Evolutionary conservation across 2,888 invertebrate genomes (phyloP), one percentile per base, ranked within the genome.

Genomic region (Anaspis maculata): DNA sequence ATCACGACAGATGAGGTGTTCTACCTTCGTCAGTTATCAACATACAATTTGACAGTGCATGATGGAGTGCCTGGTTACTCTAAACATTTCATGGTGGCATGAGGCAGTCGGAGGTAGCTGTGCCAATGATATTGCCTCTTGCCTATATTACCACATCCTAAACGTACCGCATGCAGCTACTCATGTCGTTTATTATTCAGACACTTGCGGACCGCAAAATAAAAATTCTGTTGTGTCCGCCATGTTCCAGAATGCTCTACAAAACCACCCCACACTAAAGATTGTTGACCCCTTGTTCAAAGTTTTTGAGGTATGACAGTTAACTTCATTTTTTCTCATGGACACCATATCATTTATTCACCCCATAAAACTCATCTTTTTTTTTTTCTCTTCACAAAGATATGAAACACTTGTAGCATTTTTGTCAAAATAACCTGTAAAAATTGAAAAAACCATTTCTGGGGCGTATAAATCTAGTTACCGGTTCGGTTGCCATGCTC

Each of bases 121-220:
- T 2, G 34, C 45, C 1, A 49, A 46, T 34, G 45, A 45, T 24
- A 37, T 45, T 14, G 34, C 35, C 13, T 45, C 39, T 27, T 46
- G 42, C 30, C 26, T 44, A 13, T 38, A 24, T 27, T 7, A 28
- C n/a, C 45, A 37, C 27, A n/a, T 42, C 2, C 6, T 19, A 10
- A n/a, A 9, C n/a, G 12, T 42, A 7, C 26, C 33, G 16, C 19
- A 27, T n/a, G 30, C 41, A 23, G 22, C 33, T 25, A 15, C 41
- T 15, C 35, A 46, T 30, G 31, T 45, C n/a, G 34, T 41, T 6
- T 49, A 52, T 25, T 56, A 47, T 40, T 46, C 49, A n/a, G 51
- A 52, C 30, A 56, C 49, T 32, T 54, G 54, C 26, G 23, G 34
- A 15, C 48, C 50, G 3, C 51, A 49, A 32, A 41, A 54, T 25